Evolutionary conservation across 2,797 vertebrate species (phyloP), one percentile per base, ranked within the genome.

Genomic region (Pangasius larnaudii): DNA sequence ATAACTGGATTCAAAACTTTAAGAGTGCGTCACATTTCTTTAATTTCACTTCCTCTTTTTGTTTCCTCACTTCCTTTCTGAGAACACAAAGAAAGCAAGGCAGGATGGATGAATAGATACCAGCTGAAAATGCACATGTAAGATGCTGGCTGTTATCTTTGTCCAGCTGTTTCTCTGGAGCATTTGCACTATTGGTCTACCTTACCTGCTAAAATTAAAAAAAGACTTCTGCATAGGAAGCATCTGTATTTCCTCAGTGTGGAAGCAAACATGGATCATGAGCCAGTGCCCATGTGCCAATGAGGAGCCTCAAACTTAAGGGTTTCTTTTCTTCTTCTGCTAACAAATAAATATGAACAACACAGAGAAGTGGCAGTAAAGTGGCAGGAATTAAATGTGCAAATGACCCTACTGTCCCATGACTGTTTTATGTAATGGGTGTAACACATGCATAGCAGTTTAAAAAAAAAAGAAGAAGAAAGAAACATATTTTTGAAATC

Each of bases 21-120:
- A 33, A 22, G 22, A 58, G 33, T 11, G 27, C 0, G 8, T 58
- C 39, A 30, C 53, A 13, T 80, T 80, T 80, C 18, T 58, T 36
- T 82, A n/a, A 46, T 63, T 63, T 63, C 58, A 10, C 58, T 63
- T 82, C 79, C 24, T 46, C 13, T 82, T 81, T n/a, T 61, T 36
- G 0, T 79, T 59, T 58, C 56, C 22, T 61, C 58, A 81, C 6
- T 81, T 61, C 36, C 58, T 59, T 82, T 82, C 36, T 46, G 13
- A 42, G 39, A 58, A 63, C 5, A 14, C 58, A 13, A 82, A 24
- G 24, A 61, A 61, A 61, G 22, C 22, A 63, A 63, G 58, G 13
- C 39, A 46, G 36, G 36, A 81, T 0, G 27, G 36, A 61, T 16
- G 5, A 61, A 61, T 3, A 24, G 11, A 61, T 36, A 1, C 1